A percentile compares a stretch with the other conserved stretches of the same genome.
Evolutionary conservation across 2,797 vertebrate species (phyloP).

Genomic region (Iguana delicatissima): DNA sequence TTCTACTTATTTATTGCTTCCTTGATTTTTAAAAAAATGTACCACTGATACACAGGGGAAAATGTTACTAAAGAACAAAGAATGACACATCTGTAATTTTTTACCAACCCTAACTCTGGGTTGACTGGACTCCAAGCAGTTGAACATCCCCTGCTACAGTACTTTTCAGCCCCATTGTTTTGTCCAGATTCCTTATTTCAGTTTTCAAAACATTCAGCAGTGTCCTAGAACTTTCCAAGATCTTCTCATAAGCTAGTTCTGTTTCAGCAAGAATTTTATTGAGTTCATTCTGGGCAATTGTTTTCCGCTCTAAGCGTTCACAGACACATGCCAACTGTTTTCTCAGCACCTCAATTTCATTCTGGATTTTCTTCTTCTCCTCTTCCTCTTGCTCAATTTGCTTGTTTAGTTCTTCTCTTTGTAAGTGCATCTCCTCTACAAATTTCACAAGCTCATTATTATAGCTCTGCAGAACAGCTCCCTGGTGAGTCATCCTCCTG

Average conservation of each 20-base stretch:
- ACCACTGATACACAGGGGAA: not conserved
- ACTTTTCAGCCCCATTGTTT: constrained; percentile 56
- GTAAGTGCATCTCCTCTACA: constrained; percentile 65
- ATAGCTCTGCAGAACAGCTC: constrained; percentile 70
- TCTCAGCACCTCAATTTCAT: constrained; percentile 63
- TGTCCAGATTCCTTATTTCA: constrained; percentile 70
- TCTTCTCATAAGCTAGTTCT: constrained; percentile 74
- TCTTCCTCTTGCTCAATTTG: constrained; percentile 70
- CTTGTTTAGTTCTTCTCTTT: constrained; percentile 68
- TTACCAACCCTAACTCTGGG: constrained; percentile 44
- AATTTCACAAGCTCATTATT: constrained; percentile 74
- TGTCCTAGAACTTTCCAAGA: constrained; percentile 74
- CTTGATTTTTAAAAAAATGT: not conserved
- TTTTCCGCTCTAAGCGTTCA: constrained; percentile 68
- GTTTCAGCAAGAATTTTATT: constrained; percentile 74
- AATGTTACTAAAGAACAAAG: not conserved
- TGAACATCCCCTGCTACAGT: constrained; percentile 43
- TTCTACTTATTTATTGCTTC: constrained; percentile 17
- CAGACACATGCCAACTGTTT: constrained; percentile 61
- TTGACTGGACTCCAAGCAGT: constrained; percentile 50
- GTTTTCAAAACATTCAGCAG: constrained; percentile 73
- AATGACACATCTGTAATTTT: not conserved
- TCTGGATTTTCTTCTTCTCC: constrained; percentile 65
- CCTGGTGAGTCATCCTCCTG: constrained; percentile 72
- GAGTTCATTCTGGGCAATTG: constrained; percentile 65